These are phyloP conservation scores for Aradophagus sp. DNA, from an alignment of 1,140 invertebrate genomes.

Conservation along the genomic window DNA sequence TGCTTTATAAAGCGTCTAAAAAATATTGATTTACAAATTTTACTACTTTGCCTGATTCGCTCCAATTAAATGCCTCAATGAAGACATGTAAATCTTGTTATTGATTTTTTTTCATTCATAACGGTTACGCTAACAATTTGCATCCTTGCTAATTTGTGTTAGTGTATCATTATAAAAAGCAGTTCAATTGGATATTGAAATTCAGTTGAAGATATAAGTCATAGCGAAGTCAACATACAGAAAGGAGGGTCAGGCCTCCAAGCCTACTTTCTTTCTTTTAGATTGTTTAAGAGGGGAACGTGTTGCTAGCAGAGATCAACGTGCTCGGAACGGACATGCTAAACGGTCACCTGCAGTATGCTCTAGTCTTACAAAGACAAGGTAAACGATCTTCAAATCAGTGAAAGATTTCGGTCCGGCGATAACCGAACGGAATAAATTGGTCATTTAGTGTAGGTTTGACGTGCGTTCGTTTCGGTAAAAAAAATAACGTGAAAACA, in stretches of 20 bases:
- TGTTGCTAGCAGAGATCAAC: conserved; percentile 53
- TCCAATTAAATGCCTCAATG: too few relatives aligned
- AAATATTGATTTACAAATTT: too few relatives aligned
- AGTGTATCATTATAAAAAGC: too few relatives aligned
- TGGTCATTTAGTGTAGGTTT: conserved; percentile 43
- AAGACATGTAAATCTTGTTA: too few relatives aligned
- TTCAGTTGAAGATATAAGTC: conserved; percentile 53
- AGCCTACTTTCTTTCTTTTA: conserved; percentile 60
- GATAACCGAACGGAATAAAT: conserved; percentile 43
- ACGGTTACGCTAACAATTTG: too few relatives aligned
- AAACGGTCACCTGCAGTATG: conserved; percentile 57
- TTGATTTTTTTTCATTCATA: too few relatives aligned
- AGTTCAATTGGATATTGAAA: conserved; percentile 48
- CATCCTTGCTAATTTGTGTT: too few relatives aligned
- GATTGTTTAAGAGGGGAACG: conserved; percentile 57
- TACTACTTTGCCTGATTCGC: too few relatives aligned
- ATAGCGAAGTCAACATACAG: conserved; percentile 56
- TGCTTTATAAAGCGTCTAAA: too few relatives aligned
- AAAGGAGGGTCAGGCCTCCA: conserved; percentile 53
- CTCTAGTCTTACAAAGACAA: conserved; percentile 57
- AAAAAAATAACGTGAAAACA: conserved; percentile 5
- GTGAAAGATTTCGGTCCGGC: conserved; percentile 47
- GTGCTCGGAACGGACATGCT: conserved; percentile 58
- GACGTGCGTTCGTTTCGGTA: conserved; percentile 27
- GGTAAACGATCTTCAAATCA: conserved; percentile 57